Evolutionary conservation across 1,140 invertebrate species (phyloP).

Genomic region (Saxidomus purpurata): DNA sequence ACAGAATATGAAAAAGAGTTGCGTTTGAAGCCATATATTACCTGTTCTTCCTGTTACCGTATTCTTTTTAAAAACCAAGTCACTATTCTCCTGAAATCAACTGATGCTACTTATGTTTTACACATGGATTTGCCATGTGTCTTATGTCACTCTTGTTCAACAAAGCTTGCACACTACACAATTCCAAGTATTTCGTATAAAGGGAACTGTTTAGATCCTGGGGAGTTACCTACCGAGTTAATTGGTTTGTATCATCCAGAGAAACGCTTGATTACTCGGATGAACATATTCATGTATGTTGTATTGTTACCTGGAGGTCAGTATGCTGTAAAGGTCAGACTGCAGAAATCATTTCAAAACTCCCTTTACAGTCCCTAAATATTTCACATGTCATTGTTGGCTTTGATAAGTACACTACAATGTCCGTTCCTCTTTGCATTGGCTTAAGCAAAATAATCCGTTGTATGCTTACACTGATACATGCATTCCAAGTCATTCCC

Average conservation of each 20-base stretch:
- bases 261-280: slow-evolving; percentile 24
- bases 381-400: slow-evolving; percentile 27
- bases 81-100: background rate
- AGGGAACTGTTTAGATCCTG: slow-evolving; percentile 6
- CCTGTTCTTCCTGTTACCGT: background rate
- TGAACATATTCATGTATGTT: slow-evolving; percentile 44
- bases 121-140: background rate
- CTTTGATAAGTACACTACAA: background rate
- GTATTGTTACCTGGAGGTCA: slow-evolving; percentile 44
- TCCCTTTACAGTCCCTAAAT: background rate
- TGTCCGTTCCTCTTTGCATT: slow-evolving; percentile 26
- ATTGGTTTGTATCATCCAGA: background rate
- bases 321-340: slow-evolving; percentile 44
- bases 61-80: slow-evolving; percentile 22
- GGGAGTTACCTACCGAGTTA: slow-evolving; percentile 3
- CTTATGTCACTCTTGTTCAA: background rate
- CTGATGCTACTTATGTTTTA: background rate
- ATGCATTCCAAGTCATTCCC: background rate
- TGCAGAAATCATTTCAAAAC: background rate
- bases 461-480: slow-evolving; percentile 44
- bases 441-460: slow-evolving; percentile 65
- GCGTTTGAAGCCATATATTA: background rate
- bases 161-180: background rate
- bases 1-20: slow-evolving; percentile 10
- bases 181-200: background rate